Evolutionary conservation across 2,888 invertebrate genomes (phyloP).

Genomic region (Microplitis deprimator): DNA sequence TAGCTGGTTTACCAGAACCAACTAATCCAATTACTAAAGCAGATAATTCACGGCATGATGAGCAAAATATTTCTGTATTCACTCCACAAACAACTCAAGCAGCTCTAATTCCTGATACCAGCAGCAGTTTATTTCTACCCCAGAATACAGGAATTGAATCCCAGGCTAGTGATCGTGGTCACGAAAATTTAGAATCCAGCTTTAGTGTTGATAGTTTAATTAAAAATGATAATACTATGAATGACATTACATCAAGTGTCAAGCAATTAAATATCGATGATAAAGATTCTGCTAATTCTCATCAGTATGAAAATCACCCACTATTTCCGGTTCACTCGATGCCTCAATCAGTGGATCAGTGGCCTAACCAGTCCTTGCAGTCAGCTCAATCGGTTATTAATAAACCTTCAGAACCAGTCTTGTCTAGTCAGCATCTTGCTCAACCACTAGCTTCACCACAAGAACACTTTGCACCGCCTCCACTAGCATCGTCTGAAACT

Average conservation of each 20-base stretch:
- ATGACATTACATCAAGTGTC: conserved; percentile 58
- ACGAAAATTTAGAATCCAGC: conserved; percentile 55
- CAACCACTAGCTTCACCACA: not conserved
- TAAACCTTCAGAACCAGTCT: not conserved
- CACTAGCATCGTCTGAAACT: not conserved
- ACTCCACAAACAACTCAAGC: not conserved
- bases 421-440: not conserved
- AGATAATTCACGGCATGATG: conserved; percentile 43
- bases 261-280: conserved; percentile 59
- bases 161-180: conserved; percentile 46
- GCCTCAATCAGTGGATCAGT: conserved; percentile 11
- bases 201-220: conserved; percentile 49
- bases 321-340: conserved; percentile 39
- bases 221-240: conserved; percentile 53
- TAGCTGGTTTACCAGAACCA: conserved; percentile 54
- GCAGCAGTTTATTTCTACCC: not conserved
- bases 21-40: conserved; percentile 45
- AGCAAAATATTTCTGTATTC: not conserved
- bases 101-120: not conserved
- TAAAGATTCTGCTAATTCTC: conserved; percentile 43
- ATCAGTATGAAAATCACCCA: conserved; percentile 46
- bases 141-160: conserved; percentile 38
- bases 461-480: not conserved
- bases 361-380: not conserved
- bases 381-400: not conserved